Conservation (phyloP, 2,113 vertebrate species). For the Menidia beryllina region DNA sequence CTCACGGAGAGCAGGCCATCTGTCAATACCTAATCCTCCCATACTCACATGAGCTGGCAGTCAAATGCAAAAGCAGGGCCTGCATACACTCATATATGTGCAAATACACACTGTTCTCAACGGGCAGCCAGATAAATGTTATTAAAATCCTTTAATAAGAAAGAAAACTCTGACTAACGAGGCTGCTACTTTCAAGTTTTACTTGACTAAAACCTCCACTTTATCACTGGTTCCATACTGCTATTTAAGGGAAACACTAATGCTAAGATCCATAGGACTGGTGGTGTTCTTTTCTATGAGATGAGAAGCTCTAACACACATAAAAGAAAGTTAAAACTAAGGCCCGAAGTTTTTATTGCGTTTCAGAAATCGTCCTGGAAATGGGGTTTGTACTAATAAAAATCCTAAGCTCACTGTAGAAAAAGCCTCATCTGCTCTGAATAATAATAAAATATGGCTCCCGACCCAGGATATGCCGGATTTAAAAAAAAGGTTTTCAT, state of each 20-base stretch:
- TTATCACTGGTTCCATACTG: neutral
- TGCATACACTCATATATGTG: constrained; percentile 17
- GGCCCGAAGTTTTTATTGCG: too few species aligned
- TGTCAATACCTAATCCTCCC: constrained; percentile 73
- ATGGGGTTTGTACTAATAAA: too few species aligned
- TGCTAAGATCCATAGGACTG: neutral
- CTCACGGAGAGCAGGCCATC: constrained; percentile 74
- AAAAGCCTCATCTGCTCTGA: too few species aligned
- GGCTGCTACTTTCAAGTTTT: neutral
- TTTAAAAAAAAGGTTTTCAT: too few species aligned
- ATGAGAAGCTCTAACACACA: neutral
- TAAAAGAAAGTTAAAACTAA: too few species aligned
- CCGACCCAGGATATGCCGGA: too few species aligned
- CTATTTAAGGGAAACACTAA: neutral
- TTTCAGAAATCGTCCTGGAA: too few species aligned
- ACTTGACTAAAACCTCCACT: neutral
- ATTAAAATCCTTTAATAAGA: constrained; percentile 21
- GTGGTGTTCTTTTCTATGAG: neutral
- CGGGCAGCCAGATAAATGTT: constrained; percentile 16
- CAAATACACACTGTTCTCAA: constrained; percentile 15
- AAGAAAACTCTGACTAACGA: constrained; percentile 3
- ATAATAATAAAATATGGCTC: too few species aligned
- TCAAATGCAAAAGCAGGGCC: constrained; percentile 34
- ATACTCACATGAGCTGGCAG: constrained; percentile 3
- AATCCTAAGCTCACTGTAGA: too few species aligned